Percentiles rank a stretch among this genome's conserved stretches.
These are phyloP conservation scores for Tetranychus truncatus DNA, from an alignment of 2,888 invertebrate genomes.

Conservation along the genomic window DNA sequence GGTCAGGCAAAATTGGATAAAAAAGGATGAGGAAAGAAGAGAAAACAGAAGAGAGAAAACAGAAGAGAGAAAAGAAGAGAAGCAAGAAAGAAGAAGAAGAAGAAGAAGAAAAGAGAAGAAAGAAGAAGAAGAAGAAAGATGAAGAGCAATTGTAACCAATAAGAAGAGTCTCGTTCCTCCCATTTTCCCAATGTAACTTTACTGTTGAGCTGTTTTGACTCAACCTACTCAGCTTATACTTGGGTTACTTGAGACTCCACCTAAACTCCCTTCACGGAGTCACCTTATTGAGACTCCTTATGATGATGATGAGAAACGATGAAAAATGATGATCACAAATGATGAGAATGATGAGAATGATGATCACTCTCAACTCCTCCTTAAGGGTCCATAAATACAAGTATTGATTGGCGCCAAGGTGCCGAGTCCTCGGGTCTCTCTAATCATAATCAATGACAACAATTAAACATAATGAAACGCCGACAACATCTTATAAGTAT, in stretches of 20 bases:
- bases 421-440: constrained; percentile 1
- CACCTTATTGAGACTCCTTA: too few relatives aligned
- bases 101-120: neutral
- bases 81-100: neutral
- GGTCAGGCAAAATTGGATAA: neutral
- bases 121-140: neutral
- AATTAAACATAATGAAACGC: neutral
- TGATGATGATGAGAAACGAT: too few relatives aligned
- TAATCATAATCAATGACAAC: neutral
- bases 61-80: neutral
- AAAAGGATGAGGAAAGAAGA: neutral
- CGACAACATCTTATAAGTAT: constrained; percentile 8
- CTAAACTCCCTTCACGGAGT: neutral
- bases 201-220: neutral
- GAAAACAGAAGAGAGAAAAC: neutral
- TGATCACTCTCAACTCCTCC: too few relatives aligned
- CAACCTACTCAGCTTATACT: neutral
- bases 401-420: neutral
- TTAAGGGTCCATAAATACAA: too few relatives aligned
- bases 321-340: too few relatives aligned
- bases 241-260: neutral
- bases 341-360: too few relatives aligned
- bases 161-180: neutral
- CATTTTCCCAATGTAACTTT: neutral
- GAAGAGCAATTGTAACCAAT: neutral